Conservation (phyloP, 2,113 vertebrate genomes). For the Nothocercus nigrocapillus region DNA sequence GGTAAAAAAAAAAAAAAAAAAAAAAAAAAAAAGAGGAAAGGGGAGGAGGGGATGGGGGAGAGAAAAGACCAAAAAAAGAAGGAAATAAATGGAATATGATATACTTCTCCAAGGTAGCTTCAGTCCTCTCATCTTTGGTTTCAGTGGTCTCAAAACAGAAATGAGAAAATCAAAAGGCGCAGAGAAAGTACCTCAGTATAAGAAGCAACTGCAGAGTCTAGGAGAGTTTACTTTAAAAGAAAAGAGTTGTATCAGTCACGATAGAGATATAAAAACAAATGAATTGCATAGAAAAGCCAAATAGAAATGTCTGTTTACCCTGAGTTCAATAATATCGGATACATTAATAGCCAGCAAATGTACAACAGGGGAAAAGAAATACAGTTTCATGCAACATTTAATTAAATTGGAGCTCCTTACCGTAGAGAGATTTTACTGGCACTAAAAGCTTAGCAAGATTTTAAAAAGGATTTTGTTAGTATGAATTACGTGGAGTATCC, state of each 20-base stretch:
- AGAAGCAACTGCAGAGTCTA: not conserved
- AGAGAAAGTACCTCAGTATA: not conserved
- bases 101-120: not conserved
- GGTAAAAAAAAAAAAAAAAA: no score
- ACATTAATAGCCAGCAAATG: slow-evolving; percentile 9
- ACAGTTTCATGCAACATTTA: slow-evolving; percentile 30
- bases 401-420: slow-evolving; percentile 25
- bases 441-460: slow-evolving; percentile 1
- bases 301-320: slow-evolving; percentile 6
- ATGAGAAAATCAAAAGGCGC: not conserved
- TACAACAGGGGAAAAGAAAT: slow-evolving; percentile 10
- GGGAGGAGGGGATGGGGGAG: not conserved
- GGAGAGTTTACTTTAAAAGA: not conserved
- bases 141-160: not conserved
- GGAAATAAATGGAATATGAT: not conserved
- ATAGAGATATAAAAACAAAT: slow-evolving; percentile 8
- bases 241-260: not conserved
- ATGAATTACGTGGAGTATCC: not conserved
- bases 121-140: not conserved
- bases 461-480: not conserved
- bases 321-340: not conserved
- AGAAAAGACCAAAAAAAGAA: not conserved
- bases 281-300: not conserved
- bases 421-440: not conserved
- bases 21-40: not conserved